Evolutionary conservation across 2,113 vertebrate genomes (phyloP).

Genomic region (Poeciliopsis turrubarensis): DNA sequence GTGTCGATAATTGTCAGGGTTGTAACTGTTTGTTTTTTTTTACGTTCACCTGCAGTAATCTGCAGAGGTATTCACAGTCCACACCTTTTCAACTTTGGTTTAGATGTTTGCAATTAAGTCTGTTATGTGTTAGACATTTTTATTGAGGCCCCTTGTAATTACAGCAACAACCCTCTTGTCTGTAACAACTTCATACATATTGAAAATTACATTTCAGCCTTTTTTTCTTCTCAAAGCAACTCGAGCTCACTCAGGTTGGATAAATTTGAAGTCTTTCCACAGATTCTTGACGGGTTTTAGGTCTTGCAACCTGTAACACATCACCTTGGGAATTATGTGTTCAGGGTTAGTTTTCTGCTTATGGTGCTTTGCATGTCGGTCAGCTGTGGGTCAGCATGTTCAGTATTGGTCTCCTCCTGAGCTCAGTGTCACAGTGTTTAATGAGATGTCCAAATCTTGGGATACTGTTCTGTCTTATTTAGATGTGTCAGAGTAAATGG

Average conservation of each 20-base stretch:
- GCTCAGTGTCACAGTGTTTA: not conserved
- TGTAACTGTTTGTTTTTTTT: too few species aligned
- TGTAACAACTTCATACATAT: too few species aligned
- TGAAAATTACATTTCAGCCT: too few species aligned
- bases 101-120: not conserved
- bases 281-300: too few species aligned
- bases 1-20: conserved; percentile 16
- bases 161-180: not conserved
- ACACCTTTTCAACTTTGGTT: not conserved
- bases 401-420: too few species aligned
- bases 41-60: conserved; percentile 27
- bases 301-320: not conserved
- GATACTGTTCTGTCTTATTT: not conserved
- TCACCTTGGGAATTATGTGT: not conserved
- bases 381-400: not conserved
- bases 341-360: not conserved
- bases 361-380: not conserved
- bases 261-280: not conserved
- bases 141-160: not conserved
- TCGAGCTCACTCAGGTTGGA: too few species aligned
- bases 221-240: too few species aligned
- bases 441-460: not conserved
- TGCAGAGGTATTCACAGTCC: conserved; percentile 15
- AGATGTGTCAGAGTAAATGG: not conserved
- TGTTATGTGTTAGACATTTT: not conserved